Evolutionary conservation across 64 coral and sea anemone genomes (phyloP).

Genomic region (Montipora efflorescens): DNA sequence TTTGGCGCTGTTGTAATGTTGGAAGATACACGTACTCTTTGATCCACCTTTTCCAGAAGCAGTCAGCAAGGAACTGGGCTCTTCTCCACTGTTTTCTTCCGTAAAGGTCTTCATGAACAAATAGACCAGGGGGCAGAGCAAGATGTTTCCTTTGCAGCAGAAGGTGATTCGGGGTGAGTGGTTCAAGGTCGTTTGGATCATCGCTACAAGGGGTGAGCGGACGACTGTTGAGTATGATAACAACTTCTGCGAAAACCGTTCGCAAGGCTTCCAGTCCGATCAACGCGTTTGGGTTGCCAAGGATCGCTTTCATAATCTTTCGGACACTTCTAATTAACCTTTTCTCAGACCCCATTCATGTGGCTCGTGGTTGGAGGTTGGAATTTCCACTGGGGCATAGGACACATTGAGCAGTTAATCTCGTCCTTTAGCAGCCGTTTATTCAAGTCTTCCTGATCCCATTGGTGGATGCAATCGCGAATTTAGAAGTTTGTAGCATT

Average conservation of each 20-base stretch:
- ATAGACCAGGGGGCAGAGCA: conserved; percentile 13
- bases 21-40: no score
- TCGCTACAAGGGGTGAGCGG: no score
- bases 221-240: not conserved
- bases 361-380: conserved; percentile 44
- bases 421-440: not conserved
- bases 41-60: no score
- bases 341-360: not conserved
- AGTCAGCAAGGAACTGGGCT: not conserved
- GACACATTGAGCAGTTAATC: conserved; percentile 12
- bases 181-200: conserved; percentile 2
- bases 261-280: conserved; percentile 36
- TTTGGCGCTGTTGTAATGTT: no score
- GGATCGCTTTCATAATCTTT: conserved; percentile 4
- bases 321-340: conserved; percentile 38
- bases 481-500: conserved; percentile 64
- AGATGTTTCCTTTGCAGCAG: not conserved
- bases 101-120: conserved; percentile 18
- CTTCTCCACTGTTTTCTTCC: conserved; percentile 36
- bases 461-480: not conserved
- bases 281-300: conserved; percentile 27
- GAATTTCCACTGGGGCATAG: conserved; percentile 45
- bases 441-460: no score
- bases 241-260: conserved; percentile 55
- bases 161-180: not conserved